Evolutionary conservation across 2,797 vertebrate genomes (phyloP), one percentile per base, ranked within the genome.

Genomic region (Propithecus deckenii): DNA sequence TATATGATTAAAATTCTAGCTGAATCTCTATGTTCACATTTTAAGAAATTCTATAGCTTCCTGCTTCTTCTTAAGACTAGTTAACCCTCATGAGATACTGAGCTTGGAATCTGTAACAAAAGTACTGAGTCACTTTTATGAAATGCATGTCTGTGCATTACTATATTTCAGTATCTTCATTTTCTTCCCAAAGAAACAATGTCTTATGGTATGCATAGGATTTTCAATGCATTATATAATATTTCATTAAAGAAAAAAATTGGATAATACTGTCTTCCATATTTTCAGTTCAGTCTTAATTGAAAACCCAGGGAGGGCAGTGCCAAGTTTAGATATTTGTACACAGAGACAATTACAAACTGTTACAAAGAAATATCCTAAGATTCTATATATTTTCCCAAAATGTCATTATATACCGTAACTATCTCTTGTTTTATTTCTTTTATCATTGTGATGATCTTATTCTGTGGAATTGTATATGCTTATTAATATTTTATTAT

Each of bases 401-500:
- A 93, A 97, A 84, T 89, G 43, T 93, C 89, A 84, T 28, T 59
- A 25, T 55, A 30, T 71, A 52, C 48, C 83, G 13, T 74, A 89
- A 48, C 12, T 50, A 25, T 52, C 48, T 95, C 71, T 91, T 32
- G 41, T 88, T 88, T 91, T 80, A 50, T 89, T 95, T 63, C 79
- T 97, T 91, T 32, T 75, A 74, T 95, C 89, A 87, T 74, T 63
- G 18, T 74, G 76, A 71, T 93, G 95, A 96, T 72, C 71, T 94
- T 90, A 89, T 85, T 81, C 25, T 86, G 59, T 61, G 43, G 52
- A 95, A 91, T 63, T 89, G 4, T 87, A 72, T 89, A 46, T 85
- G n/a, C 71, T 95, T 93, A 95, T 96, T 72, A 97, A 97, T 96
- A 96, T 97, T 98, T 97, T 86, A 97, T 93, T 20, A 89, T 94